Percentiles rank a stretch among this genome's conserved stretches.
Evolutionary conservation across 1,140 invertebrate genomes (phyloP).

Genomic region (Diabrotica virgifera): DNA sequence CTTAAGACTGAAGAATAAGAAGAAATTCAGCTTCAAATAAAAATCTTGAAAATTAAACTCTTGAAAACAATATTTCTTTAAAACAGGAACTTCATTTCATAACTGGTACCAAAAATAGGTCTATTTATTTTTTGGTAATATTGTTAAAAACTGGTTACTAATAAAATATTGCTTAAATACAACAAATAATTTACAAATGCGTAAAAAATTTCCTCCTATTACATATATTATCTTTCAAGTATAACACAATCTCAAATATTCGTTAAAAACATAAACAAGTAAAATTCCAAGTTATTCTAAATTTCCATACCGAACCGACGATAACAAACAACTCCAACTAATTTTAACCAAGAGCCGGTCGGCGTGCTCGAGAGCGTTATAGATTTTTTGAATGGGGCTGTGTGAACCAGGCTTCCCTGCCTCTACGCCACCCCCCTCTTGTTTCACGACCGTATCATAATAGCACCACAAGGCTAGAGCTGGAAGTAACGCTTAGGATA

Average conservation of each 20-base stretch:
- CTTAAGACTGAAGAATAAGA: too few relatives aligned
- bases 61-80: too few relatives aligned
- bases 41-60: too few relatives aligned
- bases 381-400: constrained; percentile 24
- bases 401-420: constrained; percentile 24
- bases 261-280: neutral
- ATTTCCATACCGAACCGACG: neutral
- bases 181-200: too few relatives aligned
- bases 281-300: neutral
- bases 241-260: neutral
- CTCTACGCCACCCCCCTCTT: constrained; percentile 12
- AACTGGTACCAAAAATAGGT: too few relatives aligned
- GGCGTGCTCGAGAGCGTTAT: constrained; percentile 15
- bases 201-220: too few relatives aligned
- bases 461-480: constrained; percentile 17
- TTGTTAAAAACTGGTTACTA: too few relatives aligned
- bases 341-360: neutral
- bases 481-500: constrained; percentile 5
- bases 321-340: neutral
- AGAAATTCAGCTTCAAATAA: too few relatives aligned
- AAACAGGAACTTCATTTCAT: too few relatives aligned
- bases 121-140: too few relatives aligned
- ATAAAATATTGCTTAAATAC: too few relatives aligned
- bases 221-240: too few relatives aligned
- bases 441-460: constrained; percentile 3